Percentiles rank a stretch among this genome's conserved stretches.
phyloP scores from a whole-genome alignment of 2,888 invertebrate species.

The Stegana nigrithorax region DNA sequence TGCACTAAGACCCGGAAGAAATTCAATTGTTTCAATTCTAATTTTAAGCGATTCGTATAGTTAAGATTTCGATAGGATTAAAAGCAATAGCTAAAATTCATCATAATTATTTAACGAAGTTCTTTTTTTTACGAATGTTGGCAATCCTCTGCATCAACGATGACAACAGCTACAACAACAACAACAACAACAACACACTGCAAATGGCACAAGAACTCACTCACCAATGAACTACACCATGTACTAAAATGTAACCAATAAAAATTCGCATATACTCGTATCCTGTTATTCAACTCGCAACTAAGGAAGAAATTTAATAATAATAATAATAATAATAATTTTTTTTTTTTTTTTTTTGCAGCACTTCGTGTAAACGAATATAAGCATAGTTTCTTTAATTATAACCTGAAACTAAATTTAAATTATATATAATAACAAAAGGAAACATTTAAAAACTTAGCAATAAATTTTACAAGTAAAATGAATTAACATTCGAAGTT shows the following conservation, averaged over 20 bases:
- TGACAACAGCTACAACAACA: neutral
- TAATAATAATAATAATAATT: neutral
- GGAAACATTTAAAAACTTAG: neutral
- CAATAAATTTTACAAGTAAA: conserved; percentile 6
- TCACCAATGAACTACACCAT: conserved; percentile 18
- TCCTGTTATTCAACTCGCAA: too few species aligned
- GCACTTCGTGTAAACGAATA: too few species aligned
- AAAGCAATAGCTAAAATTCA: conserved; percentile 31
- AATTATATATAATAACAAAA: neutral
- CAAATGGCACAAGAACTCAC: too few species aligned
- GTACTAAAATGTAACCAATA: neutral
- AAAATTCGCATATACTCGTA: too few species aligned
- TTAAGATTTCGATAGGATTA: conserved; percentile 36
- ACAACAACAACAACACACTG: neutral
- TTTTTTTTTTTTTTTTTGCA: too few species aligned
- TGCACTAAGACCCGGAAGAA: conserved; percentile 51
- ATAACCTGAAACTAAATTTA: too few species aligned
- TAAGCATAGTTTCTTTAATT: too few species aligned
- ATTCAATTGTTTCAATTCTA: conserved; percentile 55
- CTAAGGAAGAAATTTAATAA: neutral
- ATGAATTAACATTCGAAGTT: conserved; percentile 24
- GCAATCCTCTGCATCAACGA: neutral
- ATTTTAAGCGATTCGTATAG: conserved; percentile 44
- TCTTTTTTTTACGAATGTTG: neutral
- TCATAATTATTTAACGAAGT: neutral